Conservation (phyloP, 2,113 vertebrate species). For the Labeo rohita region DNA sequence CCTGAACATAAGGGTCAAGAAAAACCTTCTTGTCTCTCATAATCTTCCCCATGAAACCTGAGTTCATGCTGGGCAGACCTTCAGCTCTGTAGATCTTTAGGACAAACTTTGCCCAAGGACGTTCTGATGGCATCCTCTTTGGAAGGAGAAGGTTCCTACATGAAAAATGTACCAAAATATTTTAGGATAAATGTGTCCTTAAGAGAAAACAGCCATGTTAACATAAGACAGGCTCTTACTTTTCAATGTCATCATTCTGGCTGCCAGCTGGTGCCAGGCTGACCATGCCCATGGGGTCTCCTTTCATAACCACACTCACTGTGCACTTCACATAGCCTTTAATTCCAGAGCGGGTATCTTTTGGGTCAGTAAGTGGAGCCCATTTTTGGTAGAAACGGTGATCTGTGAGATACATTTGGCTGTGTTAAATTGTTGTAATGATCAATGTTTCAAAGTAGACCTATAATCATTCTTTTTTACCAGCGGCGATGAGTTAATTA, state of each 20-base stretch:
- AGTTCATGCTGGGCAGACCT: slow-evolving; percentile 86
- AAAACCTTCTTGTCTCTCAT: slow-evolving; percentile 84
- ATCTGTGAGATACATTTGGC: slow-evolving; percentile 71
- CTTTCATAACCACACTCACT: slow-evolving; percentile 81
- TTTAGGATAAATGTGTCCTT: not conserved
- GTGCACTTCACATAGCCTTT: slow-evolving; percentile 93
- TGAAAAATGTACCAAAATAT: not conserved
- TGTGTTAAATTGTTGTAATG: slow-evolving; percentile 28
- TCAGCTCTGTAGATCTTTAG: slow-evolving; percentile 86
- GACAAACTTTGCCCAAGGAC: slow-evolving; percentile 88
- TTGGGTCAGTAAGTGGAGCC: slow-evolving; percentile 91
- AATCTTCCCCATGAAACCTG: slow-evolving; percentile 86
- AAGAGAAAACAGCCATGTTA: not conserved
- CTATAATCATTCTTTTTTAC: slow-evolving; percentile 33
- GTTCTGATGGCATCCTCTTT: slow-evolving; percentile 82
- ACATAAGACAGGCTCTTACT: slow-evolving; percentile 71
- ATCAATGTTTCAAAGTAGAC: slow-evolving; percentile 7
- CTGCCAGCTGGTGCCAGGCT: slow-evolving; percentile 69
- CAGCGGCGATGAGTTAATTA: slow-evolving; percentile 23
- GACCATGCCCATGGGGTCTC: slow-evolving; percentile 74
- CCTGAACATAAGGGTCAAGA: slow-evolving; percentile 86
- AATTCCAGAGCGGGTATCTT: slow-evolving; percentile 84
- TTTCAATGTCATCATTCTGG: slow-evolving; percentile 85
- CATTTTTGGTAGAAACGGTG: slow-evolving; percentile 94
- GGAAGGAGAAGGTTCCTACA: slow-evolving; percentile 89